These are phyloP conservation scores for Mustela lutreola DNA, from an alignment of 2,113 vertebrate species.

Conservation along the genomic window DNA sequence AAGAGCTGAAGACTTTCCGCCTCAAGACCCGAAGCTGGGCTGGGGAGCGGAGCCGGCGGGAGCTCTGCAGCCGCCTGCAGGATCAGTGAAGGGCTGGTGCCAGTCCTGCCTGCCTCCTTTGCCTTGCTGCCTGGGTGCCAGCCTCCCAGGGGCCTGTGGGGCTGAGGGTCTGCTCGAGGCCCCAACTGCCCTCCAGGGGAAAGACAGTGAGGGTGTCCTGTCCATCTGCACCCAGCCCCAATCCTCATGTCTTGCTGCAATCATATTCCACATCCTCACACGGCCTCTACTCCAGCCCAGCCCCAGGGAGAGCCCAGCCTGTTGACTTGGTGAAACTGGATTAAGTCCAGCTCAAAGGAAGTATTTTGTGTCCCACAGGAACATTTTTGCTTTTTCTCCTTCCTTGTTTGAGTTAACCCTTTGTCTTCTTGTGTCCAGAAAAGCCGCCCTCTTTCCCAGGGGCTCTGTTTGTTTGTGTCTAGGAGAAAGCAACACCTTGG, in stretches of 20 bases:
- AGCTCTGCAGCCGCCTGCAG: constrained; percentile 93
- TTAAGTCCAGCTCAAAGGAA: constrained; percentile 43
- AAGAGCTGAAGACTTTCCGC: constrained; percentile 93
- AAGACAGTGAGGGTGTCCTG: background rate
- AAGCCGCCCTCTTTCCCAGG: background rate
- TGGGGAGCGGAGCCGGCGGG: constrained; percentile 94
- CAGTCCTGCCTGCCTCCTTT: background rate
- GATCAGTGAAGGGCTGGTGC: constrained; percentile 85
- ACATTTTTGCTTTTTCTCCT: constrained; percentile 4
- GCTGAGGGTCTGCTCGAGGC: constrained; percentile 14
- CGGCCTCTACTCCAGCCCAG: background rate
- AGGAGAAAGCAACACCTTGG: background rate
- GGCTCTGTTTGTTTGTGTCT: background rate
- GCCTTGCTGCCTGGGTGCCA: background rate
- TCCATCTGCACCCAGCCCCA: background rate
- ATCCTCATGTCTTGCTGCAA: background rate
- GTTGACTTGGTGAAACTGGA: constrained; percentile 18
- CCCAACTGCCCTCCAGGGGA: constrained; percentile 49
- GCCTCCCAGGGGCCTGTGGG: background rate
- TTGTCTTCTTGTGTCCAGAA: constrained; percentile 58
- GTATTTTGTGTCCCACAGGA: constrained; percentile 17
- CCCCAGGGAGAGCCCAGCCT: background rate
- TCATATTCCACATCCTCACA: background rate
- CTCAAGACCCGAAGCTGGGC: constrained; percentile 94
- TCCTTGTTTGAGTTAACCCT: constrained; percentile 44